phyloP scores from a whole-genome alignment of 2,888 invertebrate genomes.

The Diaphora mendica region DNA sequence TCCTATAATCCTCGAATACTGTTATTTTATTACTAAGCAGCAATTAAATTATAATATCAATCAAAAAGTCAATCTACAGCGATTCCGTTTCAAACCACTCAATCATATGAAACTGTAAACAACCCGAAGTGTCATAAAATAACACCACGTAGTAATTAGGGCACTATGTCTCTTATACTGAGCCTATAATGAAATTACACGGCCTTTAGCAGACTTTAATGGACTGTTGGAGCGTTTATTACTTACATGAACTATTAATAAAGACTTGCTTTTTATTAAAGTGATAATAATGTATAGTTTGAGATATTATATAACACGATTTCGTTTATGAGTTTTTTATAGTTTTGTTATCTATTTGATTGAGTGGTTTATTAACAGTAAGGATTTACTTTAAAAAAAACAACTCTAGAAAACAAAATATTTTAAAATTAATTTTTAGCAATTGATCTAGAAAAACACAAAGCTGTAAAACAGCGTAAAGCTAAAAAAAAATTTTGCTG shows the following conservation, averaged over 20 bases:
- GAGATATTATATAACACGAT: background rate
- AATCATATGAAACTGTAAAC: constrained; percentile 22
- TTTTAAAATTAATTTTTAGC: background rate
- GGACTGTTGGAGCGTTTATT: constrained; percentile 22
- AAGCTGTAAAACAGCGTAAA: background rate
- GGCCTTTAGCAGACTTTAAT: constrained; percentile 21
- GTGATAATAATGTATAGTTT: constrained; percentile 6
- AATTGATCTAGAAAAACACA: background rate
- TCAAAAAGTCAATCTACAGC: constrained; percentile 5
- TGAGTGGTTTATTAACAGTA: background rate
- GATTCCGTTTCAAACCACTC: constrained; percentile 10
- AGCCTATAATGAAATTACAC: constrained; percentile 29
- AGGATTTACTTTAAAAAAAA: background rate
- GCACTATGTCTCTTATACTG: constrained; percentile 23
- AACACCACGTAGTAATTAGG: constrained; percentile 27
- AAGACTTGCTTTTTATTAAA: constrained; percentile 11
- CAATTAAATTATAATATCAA: background rate
- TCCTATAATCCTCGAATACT: background rate
- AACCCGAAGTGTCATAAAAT: constrained; percentile 18
- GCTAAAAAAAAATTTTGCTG: background rate
- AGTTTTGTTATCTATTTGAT: background rate
- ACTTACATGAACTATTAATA: constrained; percentile 14
- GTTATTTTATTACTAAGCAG: background rate
- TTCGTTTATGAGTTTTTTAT: background rate
- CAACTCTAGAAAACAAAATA: background rate